Percentiles rank a stretch among this genome's conserved stretches.
Conservation (phyloP, 2,888 invertebrate species). For the Macaria liturata region DNA sequence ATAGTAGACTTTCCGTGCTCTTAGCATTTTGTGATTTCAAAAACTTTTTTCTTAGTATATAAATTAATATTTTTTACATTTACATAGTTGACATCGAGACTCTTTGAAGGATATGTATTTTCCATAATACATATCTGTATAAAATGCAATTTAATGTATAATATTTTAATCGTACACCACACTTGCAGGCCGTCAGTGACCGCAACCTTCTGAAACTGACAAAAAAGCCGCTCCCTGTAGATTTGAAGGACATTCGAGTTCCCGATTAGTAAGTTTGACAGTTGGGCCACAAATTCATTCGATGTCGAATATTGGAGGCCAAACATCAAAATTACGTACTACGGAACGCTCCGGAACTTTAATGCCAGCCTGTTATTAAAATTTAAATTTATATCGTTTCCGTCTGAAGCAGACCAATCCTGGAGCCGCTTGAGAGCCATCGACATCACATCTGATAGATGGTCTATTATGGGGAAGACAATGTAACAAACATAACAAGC, state of each 20-base stretch:
- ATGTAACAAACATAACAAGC: too few species aligned
- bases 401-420: constrained; percentile 29
- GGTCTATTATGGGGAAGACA: too few species aligned
- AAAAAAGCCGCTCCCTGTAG: constrained; percentile 11
- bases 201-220: not conserved
- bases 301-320: constrained; percentile 8
- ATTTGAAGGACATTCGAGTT: constrained; percentile 15
- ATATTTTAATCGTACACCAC: too few species aligned
- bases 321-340: constrained; percentile 3
- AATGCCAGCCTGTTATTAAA: constrained; percentile 34
- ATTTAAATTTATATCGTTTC: constrained; percentile 32
- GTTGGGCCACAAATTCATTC: constrained; percentile 22
- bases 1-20: too few species aligned
- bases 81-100: too few species aligned
- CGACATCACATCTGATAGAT: too few species aligned
- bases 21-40: not conserved
- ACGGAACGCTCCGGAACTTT: constrained; percentile 28
- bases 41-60: too few species aligned
- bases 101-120: too few species aligned
- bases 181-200: too few species aligned
- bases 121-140: too few species aligned
- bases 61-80: too few species aligned
- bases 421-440: constrained; percentile 16
- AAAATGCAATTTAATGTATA: too few species aligned
- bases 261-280: constrained; percentile 21